Evolutionary conservation across 2,113 vertebrate genomes (phyloP).

Genomic region (Onychostruthus taczanowskii): DNA sequence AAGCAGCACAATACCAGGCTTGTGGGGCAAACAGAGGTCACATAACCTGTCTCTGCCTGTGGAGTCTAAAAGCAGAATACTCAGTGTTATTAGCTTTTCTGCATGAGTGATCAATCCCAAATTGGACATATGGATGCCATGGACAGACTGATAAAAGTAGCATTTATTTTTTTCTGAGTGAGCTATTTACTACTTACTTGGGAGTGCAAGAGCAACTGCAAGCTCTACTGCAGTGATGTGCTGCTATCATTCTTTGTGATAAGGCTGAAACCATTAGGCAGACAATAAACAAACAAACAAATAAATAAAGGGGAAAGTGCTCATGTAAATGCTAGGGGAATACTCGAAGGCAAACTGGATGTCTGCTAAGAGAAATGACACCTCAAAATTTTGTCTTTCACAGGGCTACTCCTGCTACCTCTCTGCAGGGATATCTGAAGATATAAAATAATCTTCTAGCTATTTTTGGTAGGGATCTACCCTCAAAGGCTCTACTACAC

Average conservation of each 20-base stretch:
- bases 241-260: neutral
- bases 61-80: neutral
- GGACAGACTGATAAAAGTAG: neutral
- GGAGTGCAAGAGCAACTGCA: neutral
- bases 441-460: neutral
- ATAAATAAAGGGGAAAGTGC: neutral
- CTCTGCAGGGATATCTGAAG: neutral
- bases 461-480: neutral
- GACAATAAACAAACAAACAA: neutral
- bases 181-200: neutral
- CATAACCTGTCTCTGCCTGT: neutral
- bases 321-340: neutral
- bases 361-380: neutral
- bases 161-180: constrained; percentile 17
- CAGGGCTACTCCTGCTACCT: neutral
- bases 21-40: neutral
- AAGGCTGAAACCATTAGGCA: constrained; percentile 28
- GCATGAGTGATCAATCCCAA: constrained; percentile 2
- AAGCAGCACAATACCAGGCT: neutral
- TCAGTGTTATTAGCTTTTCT: constrained; percentile 18
- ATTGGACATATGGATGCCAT: neutral
- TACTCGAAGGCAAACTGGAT: neutral
- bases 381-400: neutral
- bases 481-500: neutral
- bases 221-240: neutral